These are phyloP conservation scores for Aphelenchoides besseyi DNA, from an alignment of 1,140 invertebrate genomes.

Conservation along the genomic window DNA sequence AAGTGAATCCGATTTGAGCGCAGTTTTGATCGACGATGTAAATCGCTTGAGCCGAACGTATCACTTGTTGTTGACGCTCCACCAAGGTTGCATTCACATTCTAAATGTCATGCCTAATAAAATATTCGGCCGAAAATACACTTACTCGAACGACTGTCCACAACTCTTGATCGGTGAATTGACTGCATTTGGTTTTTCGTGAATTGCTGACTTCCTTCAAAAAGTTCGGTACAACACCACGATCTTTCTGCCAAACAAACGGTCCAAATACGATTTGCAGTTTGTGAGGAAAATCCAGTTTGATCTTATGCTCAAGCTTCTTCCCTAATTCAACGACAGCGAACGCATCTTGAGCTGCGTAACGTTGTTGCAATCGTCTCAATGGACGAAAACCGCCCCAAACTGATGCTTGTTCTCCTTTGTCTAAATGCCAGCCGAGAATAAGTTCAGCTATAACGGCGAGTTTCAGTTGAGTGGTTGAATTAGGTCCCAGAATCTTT, in stretches of 20 bases:
- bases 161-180: conserved; percentile 17
- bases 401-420: background rate
- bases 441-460: too few relatives aligned
- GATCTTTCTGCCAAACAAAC: background rate
- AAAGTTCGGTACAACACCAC: background rate
- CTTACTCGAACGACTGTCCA: background rate
- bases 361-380: background rate
- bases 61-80: too few relatives aligned
- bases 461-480: too few relatives aligned
- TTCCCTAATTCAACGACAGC: background rate
- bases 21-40: background rate
- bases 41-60: background rate
- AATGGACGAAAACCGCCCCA: conserved; percentile 1
- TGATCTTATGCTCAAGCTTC: too few relatives aligned
- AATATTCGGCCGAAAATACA: too few relatives aligned
- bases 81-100: background rate
- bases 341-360: background rate
- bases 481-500: too few relatives aligned
- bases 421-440: background rate
- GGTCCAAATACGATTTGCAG: background rate
- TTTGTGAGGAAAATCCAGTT: background rate
- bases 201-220: background rate
- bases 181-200: conserved; percentile 20
- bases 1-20: background rate
- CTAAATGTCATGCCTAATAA: background rate